These are phyloP conservation scores for Pangasius larnaudii DNA, from an alignment of 2,797 vertebrate species.

Conservation along the genomic window DNA sequence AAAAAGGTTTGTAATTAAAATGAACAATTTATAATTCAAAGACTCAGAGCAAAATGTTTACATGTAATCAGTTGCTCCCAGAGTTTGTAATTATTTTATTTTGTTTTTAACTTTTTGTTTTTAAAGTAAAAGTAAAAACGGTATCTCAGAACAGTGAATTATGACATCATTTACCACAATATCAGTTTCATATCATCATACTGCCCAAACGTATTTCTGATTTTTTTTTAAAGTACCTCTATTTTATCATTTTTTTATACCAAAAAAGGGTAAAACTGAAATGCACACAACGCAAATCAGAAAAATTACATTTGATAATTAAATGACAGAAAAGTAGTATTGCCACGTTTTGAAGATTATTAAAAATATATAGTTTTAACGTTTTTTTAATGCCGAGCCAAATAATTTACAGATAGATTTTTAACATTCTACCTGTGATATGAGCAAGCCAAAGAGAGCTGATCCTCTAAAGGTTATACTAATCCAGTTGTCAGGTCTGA, in stretches of 20 bases:
- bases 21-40: too few species aligned
- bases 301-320: background rate
- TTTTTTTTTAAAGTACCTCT: background rate
- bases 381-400: background rate
- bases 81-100: too few species aligned
- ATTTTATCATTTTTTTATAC: too few species aligned
- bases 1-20: too few species aligned
- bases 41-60: too few species aligned
- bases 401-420: background rate
- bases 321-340: background rate
- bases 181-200: background rate
- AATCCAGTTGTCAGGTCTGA: background rate
- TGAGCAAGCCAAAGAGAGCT: background rate
- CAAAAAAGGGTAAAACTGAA: too few species aligned
- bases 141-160: too few species aligned
- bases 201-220: background rate
- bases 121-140: too few species aligned
- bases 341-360: background rate
- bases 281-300: background rate
- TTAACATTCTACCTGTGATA: background rate
- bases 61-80: too few species aligned
- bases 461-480: background rate
- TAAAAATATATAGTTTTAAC: background rate
- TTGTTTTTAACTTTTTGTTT: too few species aligned
- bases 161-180: too few species aligned